Evolutionary conservation across 1,140 invertebrate genomes (phyloP), one percentile per base, ranked within the genome.

Genomic region (Heliothis virescens): DNA sequence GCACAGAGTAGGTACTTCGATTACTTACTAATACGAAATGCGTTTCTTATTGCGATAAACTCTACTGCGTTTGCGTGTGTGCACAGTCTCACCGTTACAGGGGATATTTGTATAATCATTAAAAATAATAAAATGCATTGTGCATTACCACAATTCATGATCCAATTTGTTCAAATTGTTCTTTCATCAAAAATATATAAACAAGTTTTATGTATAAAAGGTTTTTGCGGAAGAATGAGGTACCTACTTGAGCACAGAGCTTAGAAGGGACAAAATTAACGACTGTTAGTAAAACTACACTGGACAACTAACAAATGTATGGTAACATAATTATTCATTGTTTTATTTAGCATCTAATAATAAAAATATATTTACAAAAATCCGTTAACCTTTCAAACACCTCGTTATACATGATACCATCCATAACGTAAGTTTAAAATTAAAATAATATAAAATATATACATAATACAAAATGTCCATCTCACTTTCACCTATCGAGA

Each of bases 301-400:
- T 85, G 87, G 85, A 86, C 81, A 79, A 80, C 74, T 71, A 86
- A 88, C 63, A 86, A 86, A 65, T 83, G 77, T 86, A 86, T 89
- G 89, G 89, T 90, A 89, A 90, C 87, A 88, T 85, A 72, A 73
- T 83, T 83, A 84, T 82, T 81, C 59, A 86, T 79, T 85, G 67
- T 83, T 82, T 82, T 76, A 79, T 67, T 82, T 77, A 69, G 55
- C 82, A 79, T 82, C 83, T 82, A 77, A 72, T 82, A 77, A 86
- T 87, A 87, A 90, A 88, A 81, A 84, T 85, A 85, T 89, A 89
- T 89, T 89, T 89, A 88, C 86, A 87, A 80, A 82, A 84, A 71
- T 82, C 81, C 82, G 63, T 78, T 82, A 83, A 81, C 82, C 80
- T 79, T 80, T 74, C 79, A 81, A 79, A 81, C 71, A 80, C 73